phyloP scores from a whole-genome alignment of 2,888 invertebrate species.

The Trichacis sp. region DNA sequence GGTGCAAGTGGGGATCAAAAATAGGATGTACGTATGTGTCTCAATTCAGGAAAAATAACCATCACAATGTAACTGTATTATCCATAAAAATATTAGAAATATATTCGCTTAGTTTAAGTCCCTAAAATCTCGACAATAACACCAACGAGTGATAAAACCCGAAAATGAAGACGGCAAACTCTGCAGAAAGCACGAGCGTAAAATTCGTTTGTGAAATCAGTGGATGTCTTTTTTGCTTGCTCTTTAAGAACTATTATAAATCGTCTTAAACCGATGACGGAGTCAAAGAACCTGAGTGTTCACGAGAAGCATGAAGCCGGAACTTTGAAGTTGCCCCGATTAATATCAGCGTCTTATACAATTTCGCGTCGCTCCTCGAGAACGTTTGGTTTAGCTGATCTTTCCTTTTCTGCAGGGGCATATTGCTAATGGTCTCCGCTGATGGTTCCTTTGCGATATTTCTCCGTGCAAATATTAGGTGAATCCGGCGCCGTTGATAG shows the following conservation, averaged over 20 bases:
- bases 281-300: not conserved
- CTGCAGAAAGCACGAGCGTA: not conserved
- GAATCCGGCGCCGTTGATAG: slow-evolving; percentile 43
- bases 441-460: slow-evolving; percentile 66
- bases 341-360: slow-evolving; percentile 14
- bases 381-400: slow-evolving; percentile 2
- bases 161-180: no score
- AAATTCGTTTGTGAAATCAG: not conserved
- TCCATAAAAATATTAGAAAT: no score
- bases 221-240: not conserved
- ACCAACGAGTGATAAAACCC: no score
- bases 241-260: not conserved
- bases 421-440: slow-evolving; percentile 36
- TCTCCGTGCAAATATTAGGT: slow-evolving; percentile 64
- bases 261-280: not conserved
- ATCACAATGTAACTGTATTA: no score
- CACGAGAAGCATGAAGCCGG: not conserved
- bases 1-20: no score
- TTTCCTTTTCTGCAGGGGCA: slow-evolving; percentile 7
- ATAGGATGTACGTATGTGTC: no score
- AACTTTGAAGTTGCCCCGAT: slow-evolving; percentile 1
- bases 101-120: no score
- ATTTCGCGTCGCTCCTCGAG: slow-evolving; percentile 12
- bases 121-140: no score
- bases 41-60: no score